Percentiles rank a stretch among this genome's conserved stretches.
These are phyloP conservation scores for Thryonomys swinderianus DNA, from an alignment of 2,113 vertebrate species.

Conservation along the genomic window DNA sequence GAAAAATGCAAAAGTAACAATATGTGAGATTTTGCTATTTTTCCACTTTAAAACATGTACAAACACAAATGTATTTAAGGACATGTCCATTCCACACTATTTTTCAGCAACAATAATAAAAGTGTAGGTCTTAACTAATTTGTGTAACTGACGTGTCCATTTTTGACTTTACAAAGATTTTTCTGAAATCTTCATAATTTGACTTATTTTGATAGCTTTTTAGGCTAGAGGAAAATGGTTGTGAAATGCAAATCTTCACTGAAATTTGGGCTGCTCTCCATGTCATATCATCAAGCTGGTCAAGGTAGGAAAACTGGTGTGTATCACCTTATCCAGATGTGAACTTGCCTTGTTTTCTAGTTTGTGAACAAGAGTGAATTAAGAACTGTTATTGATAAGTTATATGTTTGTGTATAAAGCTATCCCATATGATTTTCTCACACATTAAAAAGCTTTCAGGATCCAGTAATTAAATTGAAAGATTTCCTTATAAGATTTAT, in stretches of 20 bases:
- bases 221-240: constrained; percentile 82
- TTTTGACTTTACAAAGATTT: constrained; percentile 85
- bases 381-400: constrained; percentile 83
- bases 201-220: constrained; percentile 85
- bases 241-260: constrained; percentile 82
- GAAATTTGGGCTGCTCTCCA: constrained; percentile 81
- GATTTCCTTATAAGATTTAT: constrained; percentile 72
- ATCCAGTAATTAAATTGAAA: constrained; percentile 79
- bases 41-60: neutral
- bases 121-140: constrained; percentile 74
- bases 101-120: constrained; percentile 55
- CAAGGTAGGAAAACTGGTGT: constrained; percentile 73
- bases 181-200: constrained; percentile 84
- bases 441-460: constrained; percentile 42
- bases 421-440: constrained; percentile 78
- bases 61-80: constrained; percentile 16
- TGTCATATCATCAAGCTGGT: constrained; percentile 74
- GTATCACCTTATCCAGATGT: constrained; percentile 84
- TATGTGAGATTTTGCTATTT: constrained; percentile 44
- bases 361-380: constrained; percentile 67
- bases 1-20: constrained; percentile 58
- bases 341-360: constrained; percentile 89
- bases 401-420: constrained; percentile 87
- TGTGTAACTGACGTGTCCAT: constrained; percentile 86
- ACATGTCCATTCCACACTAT: constrained; percentile 32